Percentiles rank a stretch among this genome's conserved stretches.
Evolutionary conservation across 1,140 invertebrate genomes (phyloP).

Genomic region (Orius insidiosus): DNA sequence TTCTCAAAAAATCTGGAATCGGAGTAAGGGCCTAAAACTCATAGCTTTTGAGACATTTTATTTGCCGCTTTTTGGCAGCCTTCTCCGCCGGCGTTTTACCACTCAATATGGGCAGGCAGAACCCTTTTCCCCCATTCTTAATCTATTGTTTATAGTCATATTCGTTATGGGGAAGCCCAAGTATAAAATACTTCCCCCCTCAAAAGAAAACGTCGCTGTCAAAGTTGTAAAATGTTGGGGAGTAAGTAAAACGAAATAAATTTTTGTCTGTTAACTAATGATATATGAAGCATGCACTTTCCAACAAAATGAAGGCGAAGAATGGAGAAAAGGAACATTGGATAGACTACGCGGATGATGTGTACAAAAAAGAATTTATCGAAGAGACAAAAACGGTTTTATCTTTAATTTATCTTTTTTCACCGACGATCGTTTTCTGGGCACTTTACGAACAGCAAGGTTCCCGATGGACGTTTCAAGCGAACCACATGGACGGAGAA

Average conservation of each 20-base stretch:
- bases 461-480: slow-evolving; percentile 90
- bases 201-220: slow-evolving; percentile 69
- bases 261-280: slow-evolving; percentile 27
- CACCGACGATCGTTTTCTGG: slow-evolving; percentile 81
- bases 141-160: slow-evolving; percentile 43
- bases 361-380: slow-evolving; percentile 47
- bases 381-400: slow-evolving; percentile 57
- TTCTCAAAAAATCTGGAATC: no score
- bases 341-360: slow-evolving; percentile 58
- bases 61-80: no score
- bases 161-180: slow-evolving; percentile 58
- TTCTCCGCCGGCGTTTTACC: no score
- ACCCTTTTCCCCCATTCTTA: no score
- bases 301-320: slow-evolving; percentile 25
- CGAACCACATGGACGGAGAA: slow-evolving; percentile 72
- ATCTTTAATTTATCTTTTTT: slow-evolving; percentile 53
- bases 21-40: no score
- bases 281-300: slow-evolving; percentile 25
- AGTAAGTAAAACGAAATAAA: slow-evolving; percentile 38
- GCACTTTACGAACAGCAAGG: slow-evolving; percentile 77
- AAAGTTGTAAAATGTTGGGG: slow-evolving; percentile 56
- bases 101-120: no score
- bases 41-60: no score
- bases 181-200: slow-evolving; percentile 60
- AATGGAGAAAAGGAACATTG: slow-evolving; percentile 43